phyloP scores from a whole-genome alignment of 2,797 vertebrate species.

The Sebastes trivittatus region DNA sequence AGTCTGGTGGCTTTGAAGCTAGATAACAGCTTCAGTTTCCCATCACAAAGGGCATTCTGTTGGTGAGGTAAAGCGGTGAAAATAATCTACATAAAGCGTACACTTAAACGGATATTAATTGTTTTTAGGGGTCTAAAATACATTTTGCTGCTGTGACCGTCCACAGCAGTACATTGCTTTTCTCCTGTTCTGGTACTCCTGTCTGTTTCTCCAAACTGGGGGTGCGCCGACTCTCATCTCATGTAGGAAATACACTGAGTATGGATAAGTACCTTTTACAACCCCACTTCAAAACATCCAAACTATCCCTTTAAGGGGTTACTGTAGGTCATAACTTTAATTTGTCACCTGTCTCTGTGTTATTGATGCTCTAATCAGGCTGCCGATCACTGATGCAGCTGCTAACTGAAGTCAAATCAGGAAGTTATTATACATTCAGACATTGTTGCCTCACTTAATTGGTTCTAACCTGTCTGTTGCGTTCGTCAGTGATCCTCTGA shows the following conservation, averaged over 20 bases:
- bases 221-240: background rate
- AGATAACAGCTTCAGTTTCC: no score
- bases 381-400: background rate
- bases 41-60: no score
- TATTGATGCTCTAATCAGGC: background rate
- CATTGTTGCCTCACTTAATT: accelerated
- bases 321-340: background rate
- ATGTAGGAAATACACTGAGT: background rate
- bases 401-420: background rate
- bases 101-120: no score
- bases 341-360: background rate
- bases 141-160: no score
- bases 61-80: no score
- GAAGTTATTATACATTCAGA: background rate
- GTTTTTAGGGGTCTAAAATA: no score
- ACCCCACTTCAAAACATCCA: no score
- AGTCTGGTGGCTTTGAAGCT: no score
- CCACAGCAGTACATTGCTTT: no score
- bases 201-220: no score
- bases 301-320: background rate
- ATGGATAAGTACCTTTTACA: background rate
- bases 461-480: constrained; percentile 92
- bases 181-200: no score
- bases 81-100: no score
- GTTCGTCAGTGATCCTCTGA: constrained; percentile 97